These are phyloP conservation scores for Alethe castanea DNA, from an alignment of 2,113 vertebrate species.

Conservation along the genomic window DNA sequence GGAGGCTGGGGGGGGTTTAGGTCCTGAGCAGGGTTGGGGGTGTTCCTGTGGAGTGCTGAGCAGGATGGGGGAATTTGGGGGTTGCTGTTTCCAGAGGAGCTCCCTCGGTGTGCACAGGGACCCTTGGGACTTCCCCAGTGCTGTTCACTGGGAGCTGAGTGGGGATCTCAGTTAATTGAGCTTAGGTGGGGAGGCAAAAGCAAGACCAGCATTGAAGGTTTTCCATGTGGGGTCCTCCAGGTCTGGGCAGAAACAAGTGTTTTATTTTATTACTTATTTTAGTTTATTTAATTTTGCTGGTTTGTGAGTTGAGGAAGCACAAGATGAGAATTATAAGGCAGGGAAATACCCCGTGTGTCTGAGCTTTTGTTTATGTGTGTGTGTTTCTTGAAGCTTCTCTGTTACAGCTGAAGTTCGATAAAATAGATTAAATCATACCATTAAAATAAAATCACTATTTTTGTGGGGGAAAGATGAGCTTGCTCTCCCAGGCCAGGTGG, in stretches of 20 bases:
- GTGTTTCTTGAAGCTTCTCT: not conserved
- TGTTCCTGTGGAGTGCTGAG: not conserved
- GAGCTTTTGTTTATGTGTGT: accelerated
- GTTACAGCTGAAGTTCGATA: not conserved
- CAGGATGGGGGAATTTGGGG: not conserved
- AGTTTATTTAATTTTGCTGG: not conserved
- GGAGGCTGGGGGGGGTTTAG: not conserved
- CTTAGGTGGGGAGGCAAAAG: not conserved
- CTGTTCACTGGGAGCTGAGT: not conserved
- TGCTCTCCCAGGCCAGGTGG: not conserved
- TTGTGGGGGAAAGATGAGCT: not conserved
- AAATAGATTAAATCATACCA: not conserved
- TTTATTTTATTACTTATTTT: not conserved
- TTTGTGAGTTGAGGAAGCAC: not conserved
- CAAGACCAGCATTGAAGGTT: not conserved
- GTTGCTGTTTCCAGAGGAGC: not conserved
- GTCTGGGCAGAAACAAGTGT: not conserved
- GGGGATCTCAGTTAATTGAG: not conserved
- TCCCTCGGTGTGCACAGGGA: accelerated
- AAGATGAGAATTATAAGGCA: not conserved
- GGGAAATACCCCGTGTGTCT: accelerated
- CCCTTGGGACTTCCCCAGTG: accelerated
- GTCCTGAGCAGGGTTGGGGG: not conserved
- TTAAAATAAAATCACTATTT: not conserved
- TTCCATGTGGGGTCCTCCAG: not conserved